phyloP scores from a whole-genome alignment of 2,113 vertebrate genomes.

The Scopus umbretta region DNA sequence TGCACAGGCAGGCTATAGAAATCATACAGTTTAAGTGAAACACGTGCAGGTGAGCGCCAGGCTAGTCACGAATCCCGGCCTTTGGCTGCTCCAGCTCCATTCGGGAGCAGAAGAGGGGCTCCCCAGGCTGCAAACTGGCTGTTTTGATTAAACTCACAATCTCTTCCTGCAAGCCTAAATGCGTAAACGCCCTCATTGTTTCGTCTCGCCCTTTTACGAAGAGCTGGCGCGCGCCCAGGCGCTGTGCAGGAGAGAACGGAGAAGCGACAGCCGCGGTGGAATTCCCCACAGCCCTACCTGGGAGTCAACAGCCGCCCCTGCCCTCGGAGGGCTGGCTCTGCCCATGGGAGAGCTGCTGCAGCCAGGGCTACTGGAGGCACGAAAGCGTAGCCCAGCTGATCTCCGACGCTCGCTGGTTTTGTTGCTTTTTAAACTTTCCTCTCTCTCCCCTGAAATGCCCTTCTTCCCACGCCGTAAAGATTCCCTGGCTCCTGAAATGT shows the following conservation, averaged over 20 bases:
- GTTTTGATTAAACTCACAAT: neutral
- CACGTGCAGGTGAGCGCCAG: rapidly evolving
- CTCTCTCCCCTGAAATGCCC: neutral
- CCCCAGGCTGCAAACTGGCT: neutral
- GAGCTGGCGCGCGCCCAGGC: neutral
- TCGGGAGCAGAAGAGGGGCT: neutral
- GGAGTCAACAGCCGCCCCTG: neutral
- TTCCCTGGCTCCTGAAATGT: neutral
- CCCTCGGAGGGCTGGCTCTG: neutral
- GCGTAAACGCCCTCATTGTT: neutral
- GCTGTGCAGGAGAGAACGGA: rapidly evolving
- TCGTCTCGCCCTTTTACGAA: rapidly evolving
- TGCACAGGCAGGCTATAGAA: neutral
- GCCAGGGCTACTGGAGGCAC: neutral
- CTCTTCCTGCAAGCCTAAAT: neutral
- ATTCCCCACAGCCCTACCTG: slow-evolving; percentile 15
- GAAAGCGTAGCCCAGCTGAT: neutral
- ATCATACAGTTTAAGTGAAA: rapidly evolving
- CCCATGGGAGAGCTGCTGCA: neutral
- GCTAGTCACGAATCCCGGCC: neutral
- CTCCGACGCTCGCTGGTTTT: neutral
- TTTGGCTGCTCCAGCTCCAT: neutral
- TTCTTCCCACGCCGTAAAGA: neutral
- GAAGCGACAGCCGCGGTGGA: neutral
- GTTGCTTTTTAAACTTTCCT: neutral